Evolutionary conservation across 2,797 vertebrate genomes (phyloP), one percentile per base, ranked within the genome.

Genomic region (Anguilla anguilla): DNA sequence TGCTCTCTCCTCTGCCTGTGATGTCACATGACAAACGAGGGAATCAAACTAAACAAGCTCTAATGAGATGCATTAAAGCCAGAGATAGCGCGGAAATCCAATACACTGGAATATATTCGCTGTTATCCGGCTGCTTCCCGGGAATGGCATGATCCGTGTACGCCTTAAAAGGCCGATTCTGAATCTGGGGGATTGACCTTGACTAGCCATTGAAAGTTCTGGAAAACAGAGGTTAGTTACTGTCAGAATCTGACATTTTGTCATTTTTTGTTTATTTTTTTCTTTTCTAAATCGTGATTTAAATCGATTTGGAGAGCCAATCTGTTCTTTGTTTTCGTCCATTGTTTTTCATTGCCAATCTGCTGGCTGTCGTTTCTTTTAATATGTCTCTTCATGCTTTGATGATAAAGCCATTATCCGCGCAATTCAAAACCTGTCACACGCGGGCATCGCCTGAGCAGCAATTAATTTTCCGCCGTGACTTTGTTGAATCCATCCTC

Each of bases 351-450:
- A 82, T 87, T 86, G 86, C 69, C 84, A 72, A 84, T 85, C 90
- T 85, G 81, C 87, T 88, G 87, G 92, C 90, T 92, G 92, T 93
- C 92, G 91, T 93, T 92, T 90, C 87, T 91, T 90, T 92, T 90
- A 86, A 85, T 72, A 59, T 72, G 90, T 90, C 91, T 87, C 90
- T 92, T 91, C 90, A 90, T 88, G 90, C 89, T 89, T 89, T 84
- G 89, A 93, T 91, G 93, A 95, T 94, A 90, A 93, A 95, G 93
- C 90, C 92, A 93, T 95, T 95, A 95, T 94, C 92, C 89, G 79
- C 90, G 90, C 92, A 85, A 92, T 93, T 94, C 94, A 94, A 90
- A 88, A 90, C 83, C 92, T 93, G 94, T 94, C 94, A 93, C 91
- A 89, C 69, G 74, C 85, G 82, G 87, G 64, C 89, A 55, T 91